These are phyloP conservation scores for Aphelinus atriplicis DNA, from an alignment of 1,140 invertebrate genomes.

Conservation along the genomic window DNA sequence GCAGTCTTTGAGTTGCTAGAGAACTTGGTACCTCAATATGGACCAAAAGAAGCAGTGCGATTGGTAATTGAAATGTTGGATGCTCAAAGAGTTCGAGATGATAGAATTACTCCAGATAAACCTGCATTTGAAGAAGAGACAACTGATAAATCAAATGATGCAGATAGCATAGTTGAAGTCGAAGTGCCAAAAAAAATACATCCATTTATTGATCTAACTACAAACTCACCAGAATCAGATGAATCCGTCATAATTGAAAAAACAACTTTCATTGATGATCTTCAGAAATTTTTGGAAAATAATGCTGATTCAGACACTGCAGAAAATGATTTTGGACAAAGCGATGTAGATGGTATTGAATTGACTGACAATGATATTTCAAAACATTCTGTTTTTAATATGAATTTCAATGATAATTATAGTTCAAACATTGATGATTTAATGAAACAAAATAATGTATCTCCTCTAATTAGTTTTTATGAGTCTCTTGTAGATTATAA, in stretches of 20 bases:
- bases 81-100: conserved; percentile 18
- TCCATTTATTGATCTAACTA: conserved; percentile 28
- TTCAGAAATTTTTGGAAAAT: background rate
- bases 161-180: conserved; percentile 26
- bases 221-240: conserved; percentile 9
- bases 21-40: conserved; percentile 15
- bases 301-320: conserved; percentile 5
- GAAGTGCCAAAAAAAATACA: conserved; percentile 15
- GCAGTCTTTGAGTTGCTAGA: conserved; percentile 35
- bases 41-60: conserved; percentile 1
- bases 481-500: background rate
- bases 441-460: background rate
- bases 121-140: background rate
- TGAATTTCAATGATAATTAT: background rate
- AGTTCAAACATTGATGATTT: background rate
- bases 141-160: conserved; percentile 22
- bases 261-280: background rate
- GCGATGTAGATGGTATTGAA: conserved; percentile 7
- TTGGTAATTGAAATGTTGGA: conserved; percentile 24
- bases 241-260: conserved; percentile 9
- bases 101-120: background rate
- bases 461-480: background rate
- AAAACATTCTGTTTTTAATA: conserved; percentile 11
- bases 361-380: conserved; percentile 28
- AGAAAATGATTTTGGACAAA: background rate